phyloP scores from a whole-genome alignment of 1,140 invertebrate species.

The Penaeus indicus region DNA sequence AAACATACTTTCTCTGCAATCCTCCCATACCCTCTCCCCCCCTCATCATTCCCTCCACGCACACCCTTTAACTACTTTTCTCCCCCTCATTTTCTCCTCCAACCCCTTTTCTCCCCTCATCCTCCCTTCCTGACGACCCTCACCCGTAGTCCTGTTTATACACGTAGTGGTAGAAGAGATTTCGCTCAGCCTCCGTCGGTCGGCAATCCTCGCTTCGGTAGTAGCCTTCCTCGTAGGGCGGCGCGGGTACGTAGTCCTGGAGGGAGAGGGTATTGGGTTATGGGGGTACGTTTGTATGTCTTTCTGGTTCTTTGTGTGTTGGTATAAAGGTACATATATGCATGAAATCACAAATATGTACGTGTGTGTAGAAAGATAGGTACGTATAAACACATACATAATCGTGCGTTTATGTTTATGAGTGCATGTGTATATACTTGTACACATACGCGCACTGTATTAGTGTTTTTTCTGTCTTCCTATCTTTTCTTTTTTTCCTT shows the following conservation, averaged over 20 bases:
- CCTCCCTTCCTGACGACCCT: background rate
- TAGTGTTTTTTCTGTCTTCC: background rate
- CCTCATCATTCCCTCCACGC: too few relatives aligned
- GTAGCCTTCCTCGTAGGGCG: conserved; percentile 9
- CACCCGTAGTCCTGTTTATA: background rate
- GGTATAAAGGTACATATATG: background rate
- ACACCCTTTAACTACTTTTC: background rate
- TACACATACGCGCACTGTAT: background rate
- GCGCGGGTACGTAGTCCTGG: background rate
- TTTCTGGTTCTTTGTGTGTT: background rate
- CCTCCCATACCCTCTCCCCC: background rate
- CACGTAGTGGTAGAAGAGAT: background rate
- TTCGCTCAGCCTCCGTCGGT: background rate
- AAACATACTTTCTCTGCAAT: too few relatives aligned
- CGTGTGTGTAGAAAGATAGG: too few relatives aligned
- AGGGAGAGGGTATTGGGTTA: background rate
- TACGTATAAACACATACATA: background rate
- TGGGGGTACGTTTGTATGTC: background rate
- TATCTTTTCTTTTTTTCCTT: background rate
- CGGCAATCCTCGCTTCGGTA: background rate
- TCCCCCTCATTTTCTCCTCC: background rate
- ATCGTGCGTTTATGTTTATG: background rate
- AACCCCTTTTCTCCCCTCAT: background rate
- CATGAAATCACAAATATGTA: background rate
- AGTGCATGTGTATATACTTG: background rate